Conservation (phyloP, 2,113 vertebrate genomes). For the Ursus arctos region DNA sequence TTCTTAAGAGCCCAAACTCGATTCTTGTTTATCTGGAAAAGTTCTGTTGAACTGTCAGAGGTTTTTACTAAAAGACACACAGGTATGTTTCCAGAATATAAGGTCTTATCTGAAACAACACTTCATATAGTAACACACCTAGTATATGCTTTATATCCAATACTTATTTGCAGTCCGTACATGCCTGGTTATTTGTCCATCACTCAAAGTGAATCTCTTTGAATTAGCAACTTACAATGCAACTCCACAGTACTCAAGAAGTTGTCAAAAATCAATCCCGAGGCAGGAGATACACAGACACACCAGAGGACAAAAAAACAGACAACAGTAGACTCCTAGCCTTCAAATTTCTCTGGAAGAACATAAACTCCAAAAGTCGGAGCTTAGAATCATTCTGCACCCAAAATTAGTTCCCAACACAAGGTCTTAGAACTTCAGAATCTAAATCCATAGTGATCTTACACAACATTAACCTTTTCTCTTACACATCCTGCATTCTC, state of each 20-base stretch:
- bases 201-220: not conserved
- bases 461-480: not conserved
- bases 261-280: not conserved
- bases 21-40: not conserved
- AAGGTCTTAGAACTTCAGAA: not conserved
- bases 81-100: not conserved
- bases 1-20: slow-evolving; percentile 17
- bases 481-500: slow-evolving; percentile 30
- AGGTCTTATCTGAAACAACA: not conserved
- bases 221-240: not conserved
- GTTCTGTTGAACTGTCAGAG: not conserved
- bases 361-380: not conserved
- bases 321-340: not conserved
- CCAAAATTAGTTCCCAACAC: not conserved
- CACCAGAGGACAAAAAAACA: not conserved
- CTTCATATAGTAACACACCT: not conserved
- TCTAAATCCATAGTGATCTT: not conserved
- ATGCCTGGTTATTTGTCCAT: not conserved
- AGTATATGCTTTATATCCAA: not conserved
- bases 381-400: not conserved
- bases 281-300: not conserved
- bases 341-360: slow-evolving; percentile 24
- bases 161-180: not conserved
- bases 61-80: not conserved
- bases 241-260: not conserved